phyloP scores from a whole-genome alignment of 2,113 vertebrate genomes.

The Monarcha castaneiventris region DNA sequence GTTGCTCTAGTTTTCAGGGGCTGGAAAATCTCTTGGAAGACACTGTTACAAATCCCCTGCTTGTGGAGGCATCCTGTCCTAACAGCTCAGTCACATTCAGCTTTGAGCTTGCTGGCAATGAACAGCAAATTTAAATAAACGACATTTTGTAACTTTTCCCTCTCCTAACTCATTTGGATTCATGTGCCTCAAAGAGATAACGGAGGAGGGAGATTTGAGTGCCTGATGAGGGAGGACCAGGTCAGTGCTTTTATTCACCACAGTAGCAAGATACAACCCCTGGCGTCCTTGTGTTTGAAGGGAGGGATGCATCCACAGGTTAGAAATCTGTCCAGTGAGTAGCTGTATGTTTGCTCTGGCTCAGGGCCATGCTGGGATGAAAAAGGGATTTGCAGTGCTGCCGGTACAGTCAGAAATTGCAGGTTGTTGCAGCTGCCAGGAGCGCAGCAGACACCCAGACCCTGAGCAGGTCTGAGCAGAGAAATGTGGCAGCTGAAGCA shows the following conservation, averaged over 20 bases:
- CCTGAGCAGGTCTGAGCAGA: neutral
- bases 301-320: neutral
- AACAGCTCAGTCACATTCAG: neutral
- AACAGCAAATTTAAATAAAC: neutral
- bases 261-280: fast-evolving
- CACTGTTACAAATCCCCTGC: neutral
- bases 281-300: neutral
- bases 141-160: neutral
- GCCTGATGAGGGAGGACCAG: neutral
- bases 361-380: neutral
- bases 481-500: neutral
- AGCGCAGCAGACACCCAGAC: neutral
- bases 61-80: neutral
- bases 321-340: neutral
- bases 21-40: neutral
- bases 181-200: neutral
- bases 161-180: neutral
- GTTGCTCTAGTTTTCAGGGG: neutral
- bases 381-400: neutral
- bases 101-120: neutral
- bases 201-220: neutral
- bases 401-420: neutral
- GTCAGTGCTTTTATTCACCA: neutral
- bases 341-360: neutral
- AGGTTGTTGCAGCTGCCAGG: neutral